A percentile compares a stretch with the other conserved stretches of the same genome.
Evolutionary conservation across 1,140 invertebrate species (phyloP).

Genomic region (Aplysia californica): DNA sequence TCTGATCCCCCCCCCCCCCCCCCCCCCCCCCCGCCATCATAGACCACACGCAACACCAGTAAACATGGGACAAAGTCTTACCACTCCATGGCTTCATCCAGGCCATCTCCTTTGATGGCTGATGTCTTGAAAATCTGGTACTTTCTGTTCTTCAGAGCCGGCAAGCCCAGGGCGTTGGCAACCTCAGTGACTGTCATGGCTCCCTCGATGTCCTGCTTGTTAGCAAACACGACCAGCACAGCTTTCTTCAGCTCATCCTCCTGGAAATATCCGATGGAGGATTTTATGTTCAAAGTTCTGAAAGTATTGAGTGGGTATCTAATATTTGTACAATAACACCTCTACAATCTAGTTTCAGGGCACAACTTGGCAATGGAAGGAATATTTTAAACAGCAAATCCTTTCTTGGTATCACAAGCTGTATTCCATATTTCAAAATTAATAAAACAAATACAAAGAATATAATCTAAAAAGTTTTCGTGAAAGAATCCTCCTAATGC

Average conservation of each 20-base stretch:
- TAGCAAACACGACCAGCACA: conserved; percentile 96
- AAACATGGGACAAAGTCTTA: conserved; percentile 49
- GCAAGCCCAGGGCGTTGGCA: conserved; percentile 94
- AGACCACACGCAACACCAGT: neutral
- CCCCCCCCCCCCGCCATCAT: neutral
- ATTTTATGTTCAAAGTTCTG: too few relatives aligned
- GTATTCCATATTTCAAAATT: too few relatives aligned
- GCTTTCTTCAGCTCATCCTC: conserved; percentile 98
- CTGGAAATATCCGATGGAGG: too few relatives aligned
- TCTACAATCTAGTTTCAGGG: too few relatives aligned
- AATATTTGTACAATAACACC: too few relatives aligned
- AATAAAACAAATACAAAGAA: too few relatives aligned
- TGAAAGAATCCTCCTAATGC: too few relatives aligned
- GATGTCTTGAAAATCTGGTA: conserved; percentile 99
- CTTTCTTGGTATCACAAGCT: too few relatives aligned
- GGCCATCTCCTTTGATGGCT: conserved; percentile 97
- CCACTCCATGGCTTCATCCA: conserved; percentile 99
- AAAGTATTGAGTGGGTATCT: too few relatives aligned
- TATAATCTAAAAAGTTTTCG: too few relatives aligned
- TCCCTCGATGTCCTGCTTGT: conserved; percentile 99
- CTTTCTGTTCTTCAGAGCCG: conserved; percentile 94
- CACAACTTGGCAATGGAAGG: too few relatives aligned
- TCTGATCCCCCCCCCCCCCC: neutral
- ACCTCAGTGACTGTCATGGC: conserved; percentile 97
- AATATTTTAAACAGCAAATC: too few relatives aligned